These are phyloP conservation scores for Mesorhabditis belari DNA, from an alignment of 2,888 invertebrate species.

Conservation along the genomic window DNA sequence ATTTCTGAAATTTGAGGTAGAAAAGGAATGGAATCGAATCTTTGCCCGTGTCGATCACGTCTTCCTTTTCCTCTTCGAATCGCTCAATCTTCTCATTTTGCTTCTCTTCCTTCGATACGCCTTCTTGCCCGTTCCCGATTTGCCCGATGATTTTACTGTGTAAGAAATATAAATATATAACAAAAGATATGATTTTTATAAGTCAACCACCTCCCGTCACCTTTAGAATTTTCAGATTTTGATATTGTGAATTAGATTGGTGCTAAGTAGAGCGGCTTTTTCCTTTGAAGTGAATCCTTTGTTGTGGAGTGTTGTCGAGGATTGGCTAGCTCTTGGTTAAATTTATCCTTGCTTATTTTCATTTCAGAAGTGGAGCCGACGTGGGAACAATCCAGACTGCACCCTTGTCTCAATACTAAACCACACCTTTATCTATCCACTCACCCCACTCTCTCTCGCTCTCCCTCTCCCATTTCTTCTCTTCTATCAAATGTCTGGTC, in stretches of 20 bases:
- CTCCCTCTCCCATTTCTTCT: no score
- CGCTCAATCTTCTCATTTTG: slow-evolving; percentile 41
- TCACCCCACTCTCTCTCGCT: no score
- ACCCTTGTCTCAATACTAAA: neutral
- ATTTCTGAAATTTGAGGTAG: slow-evolving; percentile 21
- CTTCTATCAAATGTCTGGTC: no score
- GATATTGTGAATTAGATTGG: neutral
- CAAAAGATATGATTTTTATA: neutral
- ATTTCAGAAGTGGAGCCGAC: neutral
- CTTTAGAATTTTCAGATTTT: neutral
- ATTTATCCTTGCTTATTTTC: neutral
- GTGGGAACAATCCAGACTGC: neutral
- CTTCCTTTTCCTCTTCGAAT: slow-evolving; percentile 44
- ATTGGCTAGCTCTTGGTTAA: no score
- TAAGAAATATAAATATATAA: slow-evolving; percentile 4
- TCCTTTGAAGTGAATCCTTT: no score
- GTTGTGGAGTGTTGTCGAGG: no score
- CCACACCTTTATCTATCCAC: no score
- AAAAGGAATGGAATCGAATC: slow-evolving; percentile 46
- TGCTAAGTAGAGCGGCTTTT: no score
- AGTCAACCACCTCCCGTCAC: neutral
- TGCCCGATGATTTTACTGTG: slow-evolving; percentile 35
- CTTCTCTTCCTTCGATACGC: slow-evolving; percentile 46
- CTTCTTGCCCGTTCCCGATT: slow-evolving; percentile 37
- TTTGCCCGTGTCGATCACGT: slow-evolving; percentile 45